Evolutionary conservation across 2,888 invertebrate genomes (phyloP).

Genomic region (Aquatica leii): DNA sequence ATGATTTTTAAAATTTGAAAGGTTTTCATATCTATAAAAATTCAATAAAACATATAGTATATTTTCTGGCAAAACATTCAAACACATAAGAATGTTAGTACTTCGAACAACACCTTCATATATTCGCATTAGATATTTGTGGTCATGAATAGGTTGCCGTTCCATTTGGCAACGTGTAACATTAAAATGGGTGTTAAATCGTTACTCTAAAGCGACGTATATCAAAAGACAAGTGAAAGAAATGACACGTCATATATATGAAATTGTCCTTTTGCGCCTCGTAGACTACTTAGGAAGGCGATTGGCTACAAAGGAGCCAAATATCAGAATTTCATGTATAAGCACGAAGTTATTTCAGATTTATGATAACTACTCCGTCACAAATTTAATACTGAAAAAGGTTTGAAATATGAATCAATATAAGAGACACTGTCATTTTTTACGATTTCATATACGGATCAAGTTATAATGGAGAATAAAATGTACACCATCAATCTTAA

Average conservation of each 20-base stretch:
- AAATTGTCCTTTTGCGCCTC: slow-evolving; percentile 17
- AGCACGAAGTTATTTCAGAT: slow-evolving; percentile 51
- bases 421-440: slow-evolving; percentile 26
- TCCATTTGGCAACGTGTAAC: slow-evolving; percentile 37
- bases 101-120: slow-evolving; percentile 12
- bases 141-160: slow-evolving; percentile 9
- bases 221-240: slow-evolving; percentile 35
- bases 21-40: too few species aligned
- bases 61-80: slow-evolving; percentile 6
- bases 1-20: too few species aligned
- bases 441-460: slow-evolving; percentile 22
- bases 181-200: slow-evolving; percentile 49
- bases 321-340: slow-evolving; percentile 52
- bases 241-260: slow-evolving; percentile 42
- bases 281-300: slow-evolving; percentile 26
- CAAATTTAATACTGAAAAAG: slow-evolving; percentile 44
- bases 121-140: slow-evolving; percentile 12
- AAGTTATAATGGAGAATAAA: slow-evolving; percentile 16
- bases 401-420: slow-evolving; percentile 36
- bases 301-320: slow-evolving; percentile 50
- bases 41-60: too few species aligned
- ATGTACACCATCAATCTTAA: too few species aligned
- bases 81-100: slow-evolving; percentile 9
- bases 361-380: slow-evolving; percentile 50
- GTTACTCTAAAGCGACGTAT: slow-evolving; percentile 39